Conservation (phyloP, 1,140 invertebrate genomes). For the Zophobas atratus region DNA sequence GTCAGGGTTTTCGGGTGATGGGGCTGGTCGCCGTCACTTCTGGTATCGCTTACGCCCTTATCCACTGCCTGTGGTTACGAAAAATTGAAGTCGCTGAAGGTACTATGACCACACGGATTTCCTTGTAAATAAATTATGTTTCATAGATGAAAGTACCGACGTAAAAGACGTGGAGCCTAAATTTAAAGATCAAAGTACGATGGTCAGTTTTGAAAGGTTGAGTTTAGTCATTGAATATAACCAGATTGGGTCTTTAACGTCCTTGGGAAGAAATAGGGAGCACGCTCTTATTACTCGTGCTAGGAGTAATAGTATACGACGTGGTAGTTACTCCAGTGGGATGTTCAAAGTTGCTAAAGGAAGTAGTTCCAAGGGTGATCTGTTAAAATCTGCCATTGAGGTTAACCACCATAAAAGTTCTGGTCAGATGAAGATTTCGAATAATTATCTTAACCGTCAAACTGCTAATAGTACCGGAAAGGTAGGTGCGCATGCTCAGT, state of each 20-base stretch:
- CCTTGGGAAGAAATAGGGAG: slow-evolving; percentile 74
- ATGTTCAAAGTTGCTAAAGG: slow-evolving; percentile 64
- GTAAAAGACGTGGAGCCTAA: slow-evolving; percentile 68
- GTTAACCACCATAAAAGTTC: slow-evolving; percentile 70
- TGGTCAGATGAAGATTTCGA: slow-evolving; percentile 52
- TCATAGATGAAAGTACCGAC: slow-evolving; percentile 55
- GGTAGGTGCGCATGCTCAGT: slow-evolving; percentile 26
- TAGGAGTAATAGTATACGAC: slow-evolving; percentile 70
- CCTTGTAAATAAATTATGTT: not conserved
- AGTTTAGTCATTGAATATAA: slow-evolving; percentile 82
- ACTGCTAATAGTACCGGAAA: slow-evolving; percentile 45
- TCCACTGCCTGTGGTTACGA: slow-evolving; percentile 82
- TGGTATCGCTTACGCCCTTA: slow-evolving; percentile 78
- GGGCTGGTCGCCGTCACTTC: slow-evolving; percentile 79
- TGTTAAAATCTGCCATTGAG: slow-evolving; percentile 76
- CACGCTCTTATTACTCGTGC: slow-evolving; percentile 59
- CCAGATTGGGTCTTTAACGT: slow-evolving; percentile 80
- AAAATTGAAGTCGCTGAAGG: slow-evolving; percentile 72
- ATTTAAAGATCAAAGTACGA: slow-evolving; percentile 76
- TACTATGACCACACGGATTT: slow-evolving; percentile 35
- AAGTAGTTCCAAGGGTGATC: slow-evolving; percentile 77
- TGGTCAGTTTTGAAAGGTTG: slow-evolving; percentile 77
- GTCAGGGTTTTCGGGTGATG: slow-evolving; percentile 84
- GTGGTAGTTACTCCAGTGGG: slow-evolving; percentile 68
- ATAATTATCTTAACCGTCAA: slow-evolving; percentile 45